A percentile compares a stretch with the other conserved stretches of the same genome.
Conservation (phyloP, 2,113 vertebrate genomes). For the Garra rufa region DNA sequence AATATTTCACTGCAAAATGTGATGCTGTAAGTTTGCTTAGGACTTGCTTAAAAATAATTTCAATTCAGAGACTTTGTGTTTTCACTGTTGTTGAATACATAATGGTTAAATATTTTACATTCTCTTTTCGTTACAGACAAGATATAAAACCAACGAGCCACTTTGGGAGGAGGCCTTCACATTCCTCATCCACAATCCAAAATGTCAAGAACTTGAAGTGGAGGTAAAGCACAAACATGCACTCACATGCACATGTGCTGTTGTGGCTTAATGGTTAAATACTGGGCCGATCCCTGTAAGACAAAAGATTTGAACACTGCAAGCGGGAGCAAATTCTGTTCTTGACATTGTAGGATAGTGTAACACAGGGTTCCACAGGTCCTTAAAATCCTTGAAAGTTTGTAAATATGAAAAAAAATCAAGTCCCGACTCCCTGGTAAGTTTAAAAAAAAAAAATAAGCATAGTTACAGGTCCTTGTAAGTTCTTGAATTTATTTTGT, state of each 20-base stretch:
- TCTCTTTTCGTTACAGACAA: slow-evolving; percentile 73
- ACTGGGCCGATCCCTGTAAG: neutral
- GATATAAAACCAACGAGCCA: slow-evolving; percentile 92
- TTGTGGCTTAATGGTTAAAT: neutral
- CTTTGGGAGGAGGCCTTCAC: slow-evolving; percentile 95
- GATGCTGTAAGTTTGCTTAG: neutral
- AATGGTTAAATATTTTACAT: neutral
- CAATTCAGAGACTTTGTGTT: neutral
- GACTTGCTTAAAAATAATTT: neutral
- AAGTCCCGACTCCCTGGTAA: no score
- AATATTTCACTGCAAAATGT: neutral
- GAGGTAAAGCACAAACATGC: slow-evolving; percentile 79
- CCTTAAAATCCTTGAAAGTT: no score
- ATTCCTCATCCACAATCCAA: slow-evolving; percentile 95
- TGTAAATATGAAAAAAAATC: no score
- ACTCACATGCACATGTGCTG: neutral
- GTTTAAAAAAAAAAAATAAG: no score
- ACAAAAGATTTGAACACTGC: neutral
- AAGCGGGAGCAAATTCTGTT: neutral
- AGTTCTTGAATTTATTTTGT: no score
- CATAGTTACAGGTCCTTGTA: no score
- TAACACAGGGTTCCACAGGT: no score
- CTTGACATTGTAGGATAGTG: neutral
- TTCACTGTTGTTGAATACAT: neutral
- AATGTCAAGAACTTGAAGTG: slow-evolving; percentile 86